Base-by-base conservation (phyloP, 2,888 invertebrate species). In the Pyrrhosoma nymphula region DNA sequence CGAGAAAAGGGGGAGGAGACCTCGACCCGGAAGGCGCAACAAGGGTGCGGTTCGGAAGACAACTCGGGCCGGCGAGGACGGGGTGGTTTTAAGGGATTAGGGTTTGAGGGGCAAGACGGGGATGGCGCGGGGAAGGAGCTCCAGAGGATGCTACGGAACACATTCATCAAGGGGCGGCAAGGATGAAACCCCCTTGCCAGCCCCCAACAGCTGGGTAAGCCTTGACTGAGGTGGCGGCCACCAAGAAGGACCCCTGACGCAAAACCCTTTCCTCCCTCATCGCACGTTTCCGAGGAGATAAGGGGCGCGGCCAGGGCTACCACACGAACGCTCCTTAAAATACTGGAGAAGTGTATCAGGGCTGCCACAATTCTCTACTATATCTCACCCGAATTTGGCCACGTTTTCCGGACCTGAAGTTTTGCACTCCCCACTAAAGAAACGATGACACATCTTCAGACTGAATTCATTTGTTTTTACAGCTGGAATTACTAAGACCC, bases 81-180 rank as follows among this genome's bases (percentile, higher is more conserved):
- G 47, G 47, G 47, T 47, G 47, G 69, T n/a, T 60, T 60, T 60
- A 60, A 60, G 69, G 69, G 69, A n/a, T 26, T 69, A 69, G 69
- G 82, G 35, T 30, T 14, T n/a, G 75, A 26, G 82, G 12, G 47
- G 12, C 35, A 35, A 35, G 30, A 35, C 16, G 35, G 30, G 82
- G 14, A 26, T 35, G 35, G 35, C 35, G 82, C 16, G 82, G 18
- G 35, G 82, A 35, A n/a, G 35, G 35, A n/a, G 18, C 26, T 23
- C n/a, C n/a, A 18, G 30, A 35, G 16, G 82, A 35, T 8, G 35
- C 35, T 35, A 35, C 35, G 82, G 82, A 82, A 35, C 82, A 82
- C 82, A 82, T 82, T 82, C 82, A 82, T 82, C 82, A 82, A 82
- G 82, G 30, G 82, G 26, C 69, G 47, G 47, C 26, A 69, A n/a